Evolutionary conservation across 2,797 vertebrate species (phyloP), one percentile per base, ranked within the genome.

Genomic region (Remorina albescens): DNA sequence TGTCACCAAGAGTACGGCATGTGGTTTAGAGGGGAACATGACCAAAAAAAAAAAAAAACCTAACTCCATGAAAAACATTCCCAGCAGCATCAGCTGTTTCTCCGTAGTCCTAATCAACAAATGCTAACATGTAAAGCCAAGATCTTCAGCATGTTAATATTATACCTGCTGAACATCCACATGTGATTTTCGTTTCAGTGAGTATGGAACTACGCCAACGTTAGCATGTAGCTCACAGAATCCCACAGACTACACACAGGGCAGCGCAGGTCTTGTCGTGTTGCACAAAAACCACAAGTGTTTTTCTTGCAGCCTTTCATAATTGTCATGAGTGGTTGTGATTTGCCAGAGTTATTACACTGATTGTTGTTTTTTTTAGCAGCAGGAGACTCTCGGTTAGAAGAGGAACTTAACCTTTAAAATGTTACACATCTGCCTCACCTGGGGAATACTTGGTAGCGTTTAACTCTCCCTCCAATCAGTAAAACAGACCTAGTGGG

Each of bases 391-490:
- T 67, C 47, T 36, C 56, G 81, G 76, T 61, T 72, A 55, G 64
- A 53, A 78, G 71, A 39, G 25, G 55, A 46, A 51, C 37, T 11
- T 10, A 13, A 83, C 77, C 78, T 86, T 77, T 79, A 67, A 79
- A 85, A 83, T 78, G 74, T 75, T 77, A 70, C 78, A 72, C 6
- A 8, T 76, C 63, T 26, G 39, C 36, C 30, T 26, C 32, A 77
- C 67, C 68, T 71, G 54, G 81, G 84, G 79, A 84, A 71, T 67
- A 72, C 34, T 57, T 10, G 4, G 61, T 41, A 12, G 61, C 71
- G 60, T 82, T 79, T 68, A 72, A 79, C 3, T 47, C 67, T 66
- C 34, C 41, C 41, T 26, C 63, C 68, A 86, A 81, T 82, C 79
- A 86, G 74, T 12, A 32, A 25, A 77, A 59, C 69, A 75, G 49